A percentile compares a stretch with the other conserved stretches of the same genome.
These are phyloP conservation scores for Callipepla squamata DNA, from an alignment of 2,113 vertebrate species.

Conservation along the genomic window DNA sequence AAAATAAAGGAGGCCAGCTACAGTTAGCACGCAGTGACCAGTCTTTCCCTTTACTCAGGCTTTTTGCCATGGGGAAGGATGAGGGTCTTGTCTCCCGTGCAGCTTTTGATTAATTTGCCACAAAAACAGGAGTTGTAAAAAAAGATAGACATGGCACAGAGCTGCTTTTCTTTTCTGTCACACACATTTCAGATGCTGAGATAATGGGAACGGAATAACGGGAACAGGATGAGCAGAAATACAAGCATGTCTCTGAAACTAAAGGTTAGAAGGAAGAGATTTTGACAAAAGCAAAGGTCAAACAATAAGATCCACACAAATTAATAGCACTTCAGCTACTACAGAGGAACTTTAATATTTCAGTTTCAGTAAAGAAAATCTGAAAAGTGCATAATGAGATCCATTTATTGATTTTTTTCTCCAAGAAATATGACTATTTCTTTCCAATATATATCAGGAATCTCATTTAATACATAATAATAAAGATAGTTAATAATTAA, in stretches of 20 bases:
- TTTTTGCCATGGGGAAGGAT: neutral
- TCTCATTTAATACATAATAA: slow-evolving; percentile 15
- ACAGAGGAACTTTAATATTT: neutral
- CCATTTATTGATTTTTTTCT: neutral
- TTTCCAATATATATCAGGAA: neutral
- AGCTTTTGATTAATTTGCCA: slow-evolving; percentile 27
- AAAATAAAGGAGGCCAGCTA: neutral
- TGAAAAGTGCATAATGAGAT: neutral
- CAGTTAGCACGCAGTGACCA: neutral
- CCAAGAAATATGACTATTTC: neutral
- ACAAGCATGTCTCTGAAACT: neutral
- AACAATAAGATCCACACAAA: neutral
- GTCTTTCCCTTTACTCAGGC: neutral
- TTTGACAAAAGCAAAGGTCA: slow-evolving; percentile 47
- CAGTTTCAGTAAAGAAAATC: slow-evolving; percentile 1
- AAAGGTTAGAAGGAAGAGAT: slow-evolving; percentile 33
- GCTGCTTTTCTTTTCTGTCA: neutral
- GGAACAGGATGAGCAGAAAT: neutral
- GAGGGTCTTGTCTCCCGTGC: neutral
- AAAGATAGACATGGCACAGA: neutral
- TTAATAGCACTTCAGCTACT: slow-evolving; percentile 10
- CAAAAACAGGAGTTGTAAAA: neutral
- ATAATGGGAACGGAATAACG: neutral
- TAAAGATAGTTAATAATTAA: slow-evolving; percentile 27
- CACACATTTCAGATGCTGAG: neutral